Conservation (phyloP, 1,140 invertebrate species). For the Drosophila auraria region DNA sequence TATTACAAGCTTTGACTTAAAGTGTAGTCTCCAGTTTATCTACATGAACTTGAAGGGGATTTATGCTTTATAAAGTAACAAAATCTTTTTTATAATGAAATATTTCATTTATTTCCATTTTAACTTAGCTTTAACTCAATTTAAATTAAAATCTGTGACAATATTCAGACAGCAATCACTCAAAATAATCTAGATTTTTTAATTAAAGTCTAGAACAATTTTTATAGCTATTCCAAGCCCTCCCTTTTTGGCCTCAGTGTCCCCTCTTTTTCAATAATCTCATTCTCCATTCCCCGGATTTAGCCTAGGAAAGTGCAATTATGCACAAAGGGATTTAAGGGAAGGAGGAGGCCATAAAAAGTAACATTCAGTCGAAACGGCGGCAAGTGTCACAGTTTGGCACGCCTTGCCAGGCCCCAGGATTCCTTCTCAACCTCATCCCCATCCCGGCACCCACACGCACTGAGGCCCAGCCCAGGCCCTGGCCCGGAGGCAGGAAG, state of each 20-base stretch:
- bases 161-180: neutral
- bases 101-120: neutral
- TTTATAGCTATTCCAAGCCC: neutral
- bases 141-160: neutral
- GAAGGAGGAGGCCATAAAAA: constrained; percentile 27
- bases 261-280: constrained; percentile 20
- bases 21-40: neutral
- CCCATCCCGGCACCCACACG: constrained; percentile 31
- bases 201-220: fast-evolving
- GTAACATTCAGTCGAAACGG: constrained; percentile 18
- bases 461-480: neutral
- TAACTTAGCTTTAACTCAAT: neutral
- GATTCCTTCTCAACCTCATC: neutral
- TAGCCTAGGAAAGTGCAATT: constrained; percentile 33
- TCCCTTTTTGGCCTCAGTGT: neutral
- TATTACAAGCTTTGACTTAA: no score
- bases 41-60: no score
- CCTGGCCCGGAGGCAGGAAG: constrained; percentile 59
- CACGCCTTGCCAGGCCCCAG: constrained; percentile 36
- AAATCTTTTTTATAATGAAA: no score
- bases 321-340: constrained; percentile 32
- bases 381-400: constrained; percentile 57
- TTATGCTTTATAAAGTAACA: neutral
- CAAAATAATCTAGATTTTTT: fast-evolving
- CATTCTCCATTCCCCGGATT: constrained; percentile 10